Conservation (phyloP, 2,888 invertebrate species). For the Ctena decussata region DNA sequence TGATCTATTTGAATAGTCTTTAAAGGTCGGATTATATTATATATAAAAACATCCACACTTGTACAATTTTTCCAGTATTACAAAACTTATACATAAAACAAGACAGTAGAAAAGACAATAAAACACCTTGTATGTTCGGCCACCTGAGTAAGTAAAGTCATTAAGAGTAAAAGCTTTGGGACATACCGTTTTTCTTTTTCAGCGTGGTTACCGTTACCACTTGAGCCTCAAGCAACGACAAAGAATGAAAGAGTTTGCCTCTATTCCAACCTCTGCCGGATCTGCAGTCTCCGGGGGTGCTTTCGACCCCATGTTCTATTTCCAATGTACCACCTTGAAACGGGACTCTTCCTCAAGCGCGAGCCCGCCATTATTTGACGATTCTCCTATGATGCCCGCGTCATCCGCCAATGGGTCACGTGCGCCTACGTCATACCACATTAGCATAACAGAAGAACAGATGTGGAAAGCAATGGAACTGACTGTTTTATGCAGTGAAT, state of each 20-base stretch:
- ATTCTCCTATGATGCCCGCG: not conserved
- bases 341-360: not conserved
- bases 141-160: no score
- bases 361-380: slow-evolving; percentile 10
- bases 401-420: slow-evolving; percentile 40
- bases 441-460: slow-evolving; percentile 65
- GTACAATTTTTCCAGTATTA: no score
- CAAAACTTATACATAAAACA: no score
- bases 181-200: slow-evolving; percentile 2
- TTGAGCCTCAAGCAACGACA: slow-evolving; percentile 33
- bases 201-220: slow-evolving; percentile 53
- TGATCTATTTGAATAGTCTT: no score
- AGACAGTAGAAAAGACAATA: no score
- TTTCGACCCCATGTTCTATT: slow-evolving; percentile 54
- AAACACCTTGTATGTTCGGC: no score
- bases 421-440: slow-evolving; percentile 48
- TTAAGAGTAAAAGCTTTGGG: no score
- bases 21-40: no score
- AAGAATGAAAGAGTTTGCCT: not conserved
- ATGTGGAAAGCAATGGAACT: slow-evolving; percentile 68
- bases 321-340: slow-evolving; percentile 41
- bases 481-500: slow-evolving; percentile 64
- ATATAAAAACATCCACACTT: no score
- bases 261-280: not conserved
- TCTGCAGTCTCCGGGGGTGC: not conserved